Conservation (phyloP, 1,140 invertebrate species). For the Sarcophaga peregrina region DNA sequence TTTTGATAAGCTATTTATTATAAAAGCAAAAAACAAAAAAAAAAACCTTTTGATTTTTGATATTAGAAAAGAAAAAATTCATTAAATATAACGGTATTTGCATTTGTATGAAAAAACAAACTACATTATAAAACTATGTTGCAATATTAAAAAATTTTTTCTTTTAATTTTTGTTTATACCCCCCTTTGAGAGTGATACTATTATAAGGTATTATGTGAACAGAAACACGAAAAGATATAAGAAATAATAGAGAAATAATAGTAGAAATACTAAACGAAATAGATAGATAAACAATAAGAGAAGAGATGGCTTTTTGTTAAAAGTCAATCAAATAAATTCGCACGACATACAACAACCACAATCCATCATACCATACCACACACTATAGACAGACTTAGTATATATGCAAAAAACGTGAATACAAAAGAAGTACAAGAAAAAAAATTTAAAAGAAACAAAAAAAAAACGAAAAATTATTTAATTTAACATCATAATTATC, state of each 20-base stretch:
- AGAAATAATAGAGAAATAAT: not conserved
- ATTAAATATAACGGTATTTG: too few species aligned
- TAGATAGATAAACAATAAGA: not conserved
- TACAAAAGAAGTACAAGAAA: not conserved
- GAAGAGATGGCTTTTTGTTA: constrained; percentile 26
- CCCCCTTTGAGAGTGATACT: not conserved
- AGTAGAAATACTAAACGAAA: constrained; percentile 24
- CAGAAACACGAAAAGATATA: not conserved
- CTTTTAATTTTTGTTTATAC: not conserved
- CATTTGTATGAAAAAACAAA: too few species aligned
- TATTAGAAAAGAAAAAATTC: too few species aligned
- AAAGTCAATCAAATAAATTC: constrained; percentile 42
- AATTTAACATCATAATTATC: constrained; percentile 33
- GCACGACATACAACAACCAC: constrained; percentile 4
- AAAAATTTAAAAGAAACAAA: not conserved
- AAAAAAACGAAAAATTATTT: constrained; percentile 19
- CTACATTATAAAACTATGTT: too few species aligned
- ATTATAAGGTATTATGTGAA: constrained; percentile 19
- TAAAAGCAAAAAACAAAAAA: too few species aligned
- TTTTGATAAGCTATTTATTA: too few species aligned
- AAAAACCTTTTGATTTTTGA: too few species aligned
- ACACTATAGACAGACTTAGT: too few species aligned
- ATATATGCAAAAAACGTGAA: not conserved
- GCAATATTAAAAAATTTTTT: too few species aligned
- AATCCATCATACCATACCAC: too few species aligned